Evolutionary conservation across 2,888 invertebrate genomes (phyloP).

Genomic region (Lacanobia wlatinum): DNA sequence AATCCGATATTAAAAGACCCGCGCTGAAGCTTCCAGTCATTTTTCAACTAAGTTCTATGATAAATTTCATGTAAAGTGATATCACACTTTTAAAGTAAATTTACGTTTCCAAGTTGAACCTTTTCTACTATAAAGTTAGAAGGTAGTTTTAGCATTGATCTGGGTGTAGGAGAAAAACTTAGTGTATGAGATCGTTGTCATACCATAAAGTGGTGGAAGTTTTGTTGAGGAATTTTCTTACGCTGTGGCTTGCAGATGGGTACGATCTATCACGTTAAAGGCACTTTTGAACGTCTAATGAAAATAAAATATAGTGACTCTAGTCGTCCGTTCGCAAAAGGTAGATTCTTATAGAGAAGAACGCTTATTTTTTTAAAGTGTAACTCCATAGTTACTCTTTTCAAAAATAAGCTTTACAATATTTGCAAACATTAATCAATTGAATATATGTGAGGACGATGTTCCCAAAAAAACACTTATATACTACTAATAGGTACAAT

Average conservation of each 20-base stretch:
- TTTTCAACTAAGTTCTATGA: slow-evolving; percentile 67
- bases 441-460: too few relatives aligned
- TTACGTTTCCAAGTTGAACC: slow-evolving; percentile 56
- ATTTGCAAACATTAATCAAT: too few relatives aligned
- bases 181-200: slow-evolving; percentile 22
- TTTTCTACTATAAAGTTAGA: slow-evolving; percentile 32
- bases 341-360: too few relatives aligned
- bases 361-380: too few relatives aligned
- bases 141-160: slow-evolving; percentile 35
- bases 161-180: slow-evolving; percentile 28
- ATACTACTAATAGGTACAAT: too few relatives aligned
- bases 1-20: slow-evolving; percentile 67
- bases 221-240: slow-evolving; percentile 3
- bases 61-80: slow-evolving; percentile 70
- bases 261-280: slow-evolving; percentile 1
- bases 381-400: too few relatives aligned
- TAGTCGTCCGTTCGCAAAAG: too few relatives aligned
- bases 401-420: too few relatives aligned
- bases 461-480: too few relatives aligned
- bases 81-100: slow-evolving; percentile 67
- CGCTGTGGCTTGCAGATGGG: slow-evolving; percentile 15
- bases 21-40: slow-evolving; percentile 58
- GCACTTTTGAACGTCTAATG: too few relatives aligned
- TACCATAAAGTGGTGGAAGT: slow-evolving; percentile 8
- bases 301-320: too few relatives aligned